These are phyloP conservation scores for Rhinophrynus dorsalis DNA, from an alignment of 2,797 vertebrate species.

Conservation along the genomic window DNA sequence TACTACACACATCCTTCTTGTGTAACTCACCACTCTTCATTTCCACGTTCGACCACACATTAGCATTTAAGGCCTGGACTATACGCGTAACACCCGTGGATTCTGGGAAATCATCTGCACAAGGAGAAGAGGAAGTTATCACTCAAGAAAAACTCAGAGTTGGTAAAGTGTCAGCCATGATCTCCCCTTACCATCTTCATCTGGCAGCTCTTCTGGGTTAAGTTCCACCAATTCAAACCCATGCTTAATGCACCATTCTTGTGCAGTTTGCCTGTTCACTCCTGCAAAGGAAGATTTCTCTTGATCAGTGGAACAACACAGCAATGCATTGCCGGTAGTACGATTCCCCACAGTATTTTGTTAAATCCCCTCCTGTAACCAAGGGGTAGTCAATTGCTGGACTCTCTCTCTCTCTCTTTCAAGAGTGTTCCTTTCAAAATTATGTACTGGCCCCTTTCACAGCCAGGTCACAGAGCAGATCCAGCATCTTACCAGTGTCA, in stretches of 20 bases:
- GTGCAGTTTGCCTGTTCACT: conserved; percentile 85
- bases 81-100: conserved; percentile 94
- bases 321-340: not conserved
- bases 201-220: conserved; percentile 87
- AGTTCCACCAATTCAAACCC: conserved; percentile 95
- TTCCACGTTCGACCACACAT: conserved; percentile 92
- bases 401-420: no score
- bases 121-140: not conserved
- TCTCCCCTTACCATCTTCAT: conserved; percentile 88
- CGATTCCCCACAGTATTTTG: no score
- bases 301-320: no score
- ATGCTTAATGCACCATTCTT: conserved; percentile 95
- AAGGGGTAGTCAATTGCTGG: no score
- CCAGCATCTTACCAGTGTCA: conserved; percentile 78
- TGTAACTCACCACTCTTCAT: conserved; percentile 88
- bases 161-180: not conserved
- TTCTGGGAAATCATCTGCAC: conserved; percentile 96
- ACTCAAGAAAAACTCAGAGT: not conserved
- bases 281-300: conserved; percentile 64
- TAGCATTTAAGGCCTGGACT: conserved; percentile 93
- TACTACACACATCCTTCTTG: not conserved
- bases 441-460: no score
- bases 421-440: no score
- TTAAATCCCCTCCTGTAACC: no score
- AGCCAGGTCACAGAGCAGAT: no score